These are phyloP conservation scores for Cryptocephalus primarius DNA, from an alignment of 2,888 invertebrate species.

Conservation along the genomic window DNA sequence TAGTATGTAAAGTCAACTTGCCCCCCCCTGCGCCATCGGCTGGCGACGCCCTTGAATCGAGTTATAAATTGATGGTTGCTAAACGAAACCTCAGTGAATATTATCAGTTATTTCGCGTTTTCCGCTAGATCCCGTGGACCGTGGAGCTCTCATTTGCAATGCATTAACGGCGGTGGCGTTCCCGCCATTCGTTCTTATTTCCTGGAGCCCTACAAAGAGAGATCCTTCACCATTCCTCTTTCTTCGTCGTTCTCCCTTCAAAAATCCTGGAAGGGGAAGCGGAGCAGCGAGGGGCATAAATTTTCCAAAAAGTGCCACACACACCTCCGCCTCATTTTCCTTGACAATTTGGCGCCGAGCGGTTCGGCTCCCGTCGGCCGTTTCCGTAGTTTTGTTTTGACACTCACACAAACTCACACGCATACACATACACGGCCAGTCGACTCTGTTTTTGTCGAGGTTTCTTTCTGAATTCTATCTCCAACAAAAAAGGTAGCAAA, in stretches of 20 bases:
- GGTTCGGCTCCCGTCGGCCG: constrained; percentile 15
- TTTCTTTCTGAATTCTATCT: not conserved
- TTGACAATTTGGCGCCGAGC: constrained; percentile 15
- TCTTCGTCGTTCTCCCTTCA: not conserved
- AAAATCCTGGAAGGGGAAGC: not conserved
- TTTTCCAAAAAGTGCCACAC: constrained; percentile 3
- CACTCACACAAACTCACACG: too few relatives aligned
- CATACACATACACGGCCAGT: constrained; percentile 4
- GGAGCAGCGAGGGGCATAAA: constrained; percentile 1
- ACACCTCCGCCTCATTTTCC: constrained; percentile 13
- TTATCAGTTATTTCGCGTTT: too few relatives aligned
- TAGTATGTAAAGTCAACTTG: too few relatives aligned
- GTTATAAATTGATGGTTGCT: too few relatives aligned
- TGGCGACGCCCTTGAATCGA: too few relatives aligned
- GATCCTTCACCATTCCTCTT: not conserved
- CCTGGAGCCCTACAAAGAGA: not conserved
- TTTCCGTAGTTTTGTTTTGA: constrained; percentile 19
- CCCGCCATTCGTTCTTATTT: too few relatives aligned
- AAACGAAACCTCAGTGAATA: too few relatives aligned
- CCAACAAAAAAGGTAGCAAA: too few relatives aligned
- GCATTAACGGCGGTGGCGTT: too few relatives aligned
- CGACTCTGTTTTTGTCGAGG: constrained; percentile 9
- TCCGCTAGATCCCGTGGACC: too few relatives aligned
- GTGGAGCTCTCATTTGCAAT: too few relatives aligned
- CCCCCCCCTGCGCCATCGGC: too few relatives aligned